Conservation (phyloP, 1,140 invertebrate species). For the Pemphigus obesinymphae region DNA sequence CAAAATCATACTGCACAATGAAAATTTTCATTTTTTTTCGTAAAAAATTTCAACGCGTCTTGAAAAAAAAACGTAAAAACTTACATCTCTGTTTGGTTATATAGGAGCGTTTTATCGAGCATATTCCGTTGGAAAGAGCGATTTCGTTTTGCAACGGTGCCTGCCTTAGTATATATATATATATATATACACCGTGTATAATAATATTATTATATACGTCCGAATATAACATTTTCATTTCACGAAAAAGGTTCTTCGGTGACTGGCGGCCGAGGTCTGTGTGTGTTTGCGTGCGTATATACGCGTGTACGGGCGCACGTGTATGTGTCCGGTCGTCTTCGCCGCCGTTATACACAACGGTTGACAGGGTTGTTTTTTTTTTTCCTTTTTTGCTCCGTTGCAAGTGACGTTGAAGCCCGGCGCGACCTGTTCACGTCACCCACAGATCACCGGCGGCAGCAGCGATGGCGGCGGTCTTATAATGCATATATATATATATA, state of each 20-base stretch:
- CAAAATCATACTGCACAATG: too few relatives aligned
- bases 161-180: not conserved
- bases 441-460: conserved; percentile 39
- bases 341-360: conserved; percentile 30
- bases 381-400: not conserved
- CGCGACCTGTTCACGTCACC: conserved; percentile 40
- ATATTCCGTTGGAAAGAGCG: not conserved
- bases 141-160: not conserved
- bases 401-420: conserved; percentile 38
- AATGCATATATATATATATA: not conserved
- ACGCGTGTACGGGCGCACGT: not conserved
- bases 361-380: conserved; percentile 38
- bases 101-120: too few relatives aligned
- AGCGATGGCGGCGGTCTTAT: not conserved
- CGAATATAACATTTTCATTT: conserved; percentile 31
- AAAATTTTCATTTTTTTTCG: too few relatives aligned
- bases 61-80: not conserved
- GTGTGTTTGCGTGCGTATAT: not conserved
- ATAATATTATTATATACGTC: conserved; percentile 14
- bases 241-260: conserved; percentile 23
- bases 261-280: not conserved
- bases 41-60: too few relatives aligned
- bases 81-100: too few relatives aligned
- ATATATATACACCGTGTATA: too few relatives aligned
- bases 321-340: conserved; percentile 37